Conservation (phyloP, 1,140 invertebrate genomes). For the Halictus rubicundus region DNA sequence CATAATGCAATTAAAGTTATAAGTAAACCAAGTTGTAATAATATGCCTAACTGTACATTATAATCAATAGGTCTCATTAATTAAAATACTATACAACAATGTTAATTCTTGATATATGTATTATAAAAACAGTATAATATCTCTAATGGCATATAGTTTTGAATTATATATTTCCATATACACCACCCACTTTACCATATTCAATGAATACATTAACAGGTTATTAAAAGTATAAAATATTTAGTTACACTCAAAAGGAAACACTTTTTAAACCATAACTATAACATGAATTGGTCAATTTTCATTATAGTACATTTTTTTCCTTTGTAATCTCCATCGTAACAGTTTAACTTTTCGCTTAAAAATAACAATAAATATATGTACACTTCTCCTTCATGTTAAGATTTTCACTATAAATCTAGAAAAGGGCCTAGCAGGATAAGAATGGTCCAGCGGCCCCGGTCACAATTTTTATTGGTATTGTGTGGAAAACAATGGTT, state of each 20-base stretch:
- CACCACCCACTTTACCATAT: slow-evolving; percentile 67
- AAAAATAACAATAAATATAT: no score
- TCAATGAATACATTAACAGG: slow-evolving; percentile 32
- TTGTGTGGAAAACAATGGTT: no score
- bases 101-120: slow-evolving; percentile 37
- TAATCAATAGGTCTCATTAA: slow-evolving; percentile 39
- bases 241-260: slow-evolving; percentile 34
- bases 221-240: slow-evolving; percentile 21
- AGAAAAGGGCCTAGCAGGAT: no score
- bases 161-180: slow-evolving; percentile 40
- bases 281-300: slow-evolving; percentile 22
- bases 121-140: slow-evolving; percentile 41
- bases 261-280: slow-evolving; percentile 21
- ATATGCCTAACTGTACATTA: slow-evolving; percentile 30
- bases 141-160: slow-evolving; percentile 40
- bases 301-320: slow-evolving; percentile 24
- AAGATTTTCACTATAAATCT: no score
- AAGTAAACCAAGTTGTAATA: slow-evolving; percentile 44
- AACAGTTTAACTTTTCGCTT: no score
- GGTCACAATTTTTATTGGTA: no score
- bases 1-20: slow-evolving; percentile 58
- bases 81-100: slow-evolving; percentile 48
- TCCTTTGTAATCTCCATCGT: slow-evolving; percentile 12
- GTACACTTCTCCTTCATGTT: no score
- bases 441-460: no score